Conservation (phyloP, 2,888 invertebrate species). For the Trissoscelio sp. region DNA sequence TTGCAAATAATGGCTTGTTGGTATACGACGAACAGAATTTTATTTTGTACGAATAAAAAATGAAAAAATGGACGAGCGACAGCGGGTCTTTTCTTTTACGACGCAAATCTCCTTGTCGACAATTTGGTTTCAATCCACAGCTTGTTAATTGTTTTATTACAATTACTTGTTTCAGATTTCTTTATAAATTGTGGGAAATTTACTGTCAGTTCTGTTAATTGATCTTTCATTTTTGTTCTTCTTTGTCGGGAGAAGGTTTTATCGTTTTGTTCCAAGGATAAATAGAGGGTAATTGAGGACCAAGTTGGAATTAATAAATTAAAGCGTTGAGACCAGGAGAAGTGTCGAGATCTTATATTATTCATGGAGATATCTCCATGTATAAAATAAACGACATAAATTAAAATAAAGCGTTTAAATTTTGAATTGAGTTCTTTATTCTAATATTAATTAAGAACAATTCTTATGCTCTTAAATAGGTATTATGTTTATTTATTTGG, state of each 20-base stretch:
- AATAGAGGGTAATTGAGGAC: constrained; percentile 11
- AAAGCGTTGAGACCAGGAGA: not conserved
- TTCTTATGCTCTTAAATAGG: too few relatives aligned
- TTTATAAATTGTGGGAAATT: not conserved
- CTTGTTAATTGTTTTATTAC: constrained; percentile 46
- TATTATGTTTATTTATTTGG: too few relatives aligned
- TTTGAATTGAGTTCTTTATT: too few relatives aligned
- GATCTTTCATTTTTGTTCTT: not conserved
- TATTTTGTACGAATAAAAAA: constrained; percentile 55
- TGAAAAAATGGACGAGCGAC: constrained; percentile 19
- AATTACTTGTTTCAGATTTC: constrained; percentile 32
- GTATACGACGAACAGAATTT: constrained; percentile 51
- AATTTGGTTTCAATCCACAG: constrained; percentile 16
- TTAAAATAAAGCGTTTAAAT: too few relatives aligned
- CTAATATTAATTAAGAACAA: too few relatives aligned
- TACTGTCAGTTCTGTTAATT: not conserved
- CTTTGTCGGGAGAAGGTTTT: not conserved
- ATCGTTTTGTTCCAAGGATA: constrained; percentile 8
- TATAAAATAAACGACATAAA: not conserved
- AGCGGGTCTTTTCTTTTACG: constrained; percentile 17
- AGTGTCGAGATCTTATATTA: not conserved
- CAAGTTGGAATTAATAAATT: constrained; percentile 11
- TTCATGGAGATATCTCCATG: too few relatives aligned
- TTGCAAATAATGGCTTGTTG: constrained; percentile 68
- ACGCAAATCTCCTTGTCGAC: constrained; percentile 18